Evolutionary conservation across 2,113 vertebrate genomes (phyloP).

Genomic region (Petrocephalus microphthalmus): DNA sequence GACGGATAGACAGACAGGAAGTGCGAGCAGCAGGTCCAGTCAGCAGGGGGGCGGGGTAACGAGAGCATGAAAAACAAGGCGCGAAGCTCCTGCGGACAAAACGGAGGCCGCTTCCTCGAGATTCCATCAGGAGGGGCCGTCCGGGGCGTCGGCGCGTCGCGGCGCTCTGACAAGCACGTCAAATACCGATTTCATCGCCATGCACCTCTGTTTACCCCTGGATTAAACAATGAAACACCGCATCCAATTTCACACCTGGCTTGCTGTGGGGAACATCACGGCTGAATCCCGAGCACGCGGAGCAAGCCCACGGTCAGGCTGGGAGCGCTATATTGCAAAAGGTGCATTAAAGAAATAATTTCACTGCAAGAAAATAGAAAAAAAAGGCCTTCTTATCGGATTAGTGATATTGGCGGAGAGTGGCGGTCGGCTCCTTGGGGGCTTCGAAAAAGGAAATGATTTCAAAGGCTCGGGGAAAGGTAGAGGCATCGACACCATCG

Average conservation of each 20-base stretch:
- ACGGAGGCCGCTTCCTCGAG: background rate
- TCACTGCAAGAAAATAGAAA: background rate
- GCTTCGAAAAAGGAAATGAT: constrained; percentile 24
- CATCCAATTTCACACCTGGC: constrained; percentile 65
- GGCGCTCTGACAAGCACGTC: constrained; percentile 30
- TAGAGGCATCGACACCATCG: constrained; percentile 12
- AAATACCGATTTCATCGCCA: constrained; percentile 41
- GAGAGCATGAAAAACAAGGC: background rate
- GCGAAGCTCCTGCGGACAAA: background rate
- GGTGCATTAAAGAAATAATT: constrained; percentile 19
- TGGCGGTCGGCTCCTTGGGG: constrained; percentile 1
- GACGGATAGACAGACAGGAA: background rate
- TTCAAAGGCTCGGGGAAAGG: constrained; percentile 26
- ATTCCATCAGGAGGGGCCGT: constrained; percentile 8
- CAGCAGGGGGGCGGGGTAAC: background rate
- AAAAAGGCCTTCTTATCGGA: constrained; percentile 33
- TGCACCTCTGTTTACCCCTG: constrained; percentile 50
- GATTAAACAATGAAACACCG: constrained; percentile 62
- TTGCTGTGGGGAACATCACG: constrained; percentile 41
- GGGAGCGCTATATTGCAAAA: background rate
- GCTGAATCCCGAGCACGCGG: constrained; percentile 41
- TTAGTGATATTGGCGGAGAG: constrained; percentile 33
- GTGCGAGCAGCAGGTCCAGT: background rate
- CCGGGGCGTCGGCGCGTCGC: constrained; percentile 32
- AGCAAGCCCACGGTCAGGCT: background rate